Base-by-base conservation (phyloP, 2,888 invertebrate genomes). In the Punctoribates punctum region DNA sequence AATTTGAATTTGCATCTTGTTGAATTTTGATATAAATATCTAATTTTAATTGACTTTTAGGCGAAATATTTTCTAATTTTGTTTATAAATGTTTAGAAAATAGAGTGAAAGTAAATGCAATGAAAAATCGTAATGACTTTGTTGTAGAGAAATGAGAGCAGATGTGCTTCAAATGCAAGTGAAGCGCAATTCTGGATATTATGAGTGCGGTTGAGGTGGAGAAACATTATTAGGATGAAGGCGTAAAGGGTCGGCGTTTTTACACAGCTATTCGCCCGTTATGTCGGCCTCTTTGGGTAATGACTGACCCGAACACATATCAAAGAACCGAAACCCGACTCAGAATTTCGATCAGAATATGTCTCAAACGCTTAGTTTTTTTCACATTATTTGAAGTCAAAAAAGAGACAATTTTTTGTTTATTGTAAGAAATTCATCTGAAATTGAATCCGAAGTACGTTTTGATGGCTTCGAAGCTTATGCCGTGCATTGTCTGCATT, bases 211-310 rank as follows among this genome's bases (percentile, higher is more conserved):
- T 20, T 67, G 67, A 67, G 42, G 72, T 25, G 46, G 15, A 72
- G 46, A 46, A 48, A 72, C 25, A 72, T 72, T 46, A 72, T 72
- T 72, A 48, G 46, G 42, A 48, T 72, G 72, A 72, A 72, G 42
- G 46, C 72, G 46, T 72, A 25, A 48, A 72, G 72, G 72, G 72
- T 72, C 72, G 72, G 72, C 72, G 17, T 72, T 48, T 48, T 72
- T 72, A 42, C 48, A 48, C 6, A 25, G 46, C 72, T 48, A 72
- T 48, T 72, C 42, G 72, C 38, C 72, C 72, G 72, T 72, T 72
- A 72, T 25, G 72, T 72, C 72, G 42, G 48, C 42, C 6, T 13
- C 72, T 48, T 72, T 48, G 8, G 15, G 2, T 17, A 13, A n/a
- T 46, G 48, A 17, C 72, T 72, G 72, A 72, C 72, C 72, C 72